These are phyloP conservation scores for Aratinga solstitialis DNA, from an alignment of 2,797 vertebrate species.

Conservation along the genomic window DNA sequence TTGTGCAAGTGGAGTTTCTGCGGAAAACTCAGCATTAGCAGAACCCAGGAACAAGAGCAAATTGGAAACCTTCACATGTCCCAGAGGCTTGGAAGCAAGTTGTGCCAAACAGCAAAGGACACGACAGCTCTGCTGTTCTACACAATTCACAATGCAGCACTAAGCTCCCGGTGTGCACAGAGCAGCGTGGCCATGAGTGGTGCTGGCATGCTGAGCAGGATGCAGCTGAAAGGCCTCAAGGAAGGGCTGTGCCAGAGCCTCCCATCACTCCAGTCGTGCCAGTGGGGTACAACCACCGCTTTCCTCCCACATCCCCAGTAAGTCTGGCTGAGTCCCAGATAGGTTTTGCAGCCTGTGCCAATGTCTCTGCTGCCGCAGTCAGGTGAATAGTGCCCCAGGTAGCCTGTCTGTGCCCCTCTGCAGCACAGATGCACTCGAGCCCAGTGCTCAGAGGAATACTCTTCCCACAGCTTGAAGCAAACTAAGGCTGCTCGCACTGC, in stretches of 20 bases:
- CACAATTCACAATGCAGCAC: neutral
- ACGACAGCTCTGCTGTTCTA: neutral
- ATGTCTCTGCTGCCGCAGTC: neutral
- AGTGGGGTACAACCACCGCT: neutral
- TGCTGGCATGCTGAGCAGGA: no score
- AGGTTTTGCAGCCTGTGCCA: no score
- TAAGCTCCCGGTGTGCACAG: neutral
- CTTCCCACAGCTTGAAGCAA: neutral
- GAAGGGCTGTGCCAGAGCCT: no score
- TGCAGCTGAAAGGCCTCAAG: neutral
- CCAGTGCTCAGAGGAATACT: neutral
- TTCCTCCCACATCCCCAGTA: neutral
- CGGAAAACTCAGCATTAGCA: neutral
- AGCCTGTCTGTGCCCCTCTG: neutral
- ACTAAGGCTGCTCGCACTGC: neutral
- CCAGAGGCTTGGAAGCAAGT: neutral
- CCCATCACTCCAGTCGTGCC: no score
- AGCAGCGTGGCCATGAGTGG: neutral
- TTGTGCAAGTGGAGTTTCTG: neutral
- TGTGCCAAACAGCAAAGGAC: neutral
- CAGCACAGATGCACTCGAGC: fast-evolving
- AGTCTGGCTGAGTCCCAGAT: neutral
- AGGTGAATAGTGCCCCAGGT: neutral
- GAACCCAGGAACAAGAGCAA: neutral
- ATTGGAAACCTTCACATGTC: neutral